Evolutionary conservation across 2,113 vertebrate species (phyloP).

Genomic region (Conger conger): DNA sequence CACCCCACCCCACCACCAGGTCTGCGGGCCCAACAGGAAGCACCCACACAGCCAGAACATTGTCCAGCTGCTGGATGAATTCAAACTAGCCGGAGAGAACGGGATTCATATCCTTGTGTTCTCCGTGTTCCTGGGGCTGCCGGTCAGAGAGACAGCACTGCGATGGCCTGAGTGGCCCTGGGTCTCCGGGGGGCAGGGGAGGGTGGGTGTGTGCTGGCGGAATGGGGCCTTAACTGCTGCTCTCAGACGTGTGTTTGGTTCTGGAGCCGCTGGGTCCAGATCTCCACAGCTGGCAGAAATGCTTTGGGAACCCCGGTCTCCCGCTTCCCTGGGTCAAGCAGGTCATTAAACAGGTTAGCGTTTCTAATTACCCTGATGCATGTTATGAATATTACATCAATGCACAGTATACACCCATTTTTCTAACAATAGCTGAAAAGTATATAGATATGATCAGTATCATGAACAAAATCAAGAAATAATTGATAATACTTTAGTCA

Average conservation of each 20-base stretch:
- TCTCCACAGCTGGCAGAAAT: conserved; percentile 69
- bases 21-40: conserved; percentile 64
- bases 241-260: conserved; percentile 75
- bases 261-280: conserved; percentile 79
- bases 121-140: not conserved
- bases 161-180: not conserved
- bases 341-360: conserved; percentile 73
- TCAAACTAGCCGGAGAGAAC: conserved; percentile 77
- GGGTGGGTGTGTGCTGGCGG: not conserved
- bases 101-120: conserved; percentile 79
- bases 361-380: not conserved
- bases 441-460: too few relatives aligned
- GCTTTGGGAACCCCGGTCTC: conserved; percentile 68
- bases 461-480: too few relatives aligned
- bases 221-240: conserved; percentile 40
- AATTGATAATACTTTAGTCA: too few relatives aligned
- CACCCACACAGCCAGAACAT: conserved; percentile 68
- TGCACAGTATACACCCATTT: too few relatives aligned
- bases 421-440: not conserved
- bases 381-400: not conserved
- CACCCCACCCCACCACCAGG: conserved; percentile 53
- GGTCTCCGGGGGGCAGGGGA: not conserved
- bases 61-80: conserved; percentile 75
- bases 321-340: conserved; percentile 70
- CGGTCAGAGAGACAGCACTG: too few relatives aligned